Evolutionary conservation across 2,113 vertebrate species (phyloP).

Genomic region (Coregonus clupeaformis): DNA sequence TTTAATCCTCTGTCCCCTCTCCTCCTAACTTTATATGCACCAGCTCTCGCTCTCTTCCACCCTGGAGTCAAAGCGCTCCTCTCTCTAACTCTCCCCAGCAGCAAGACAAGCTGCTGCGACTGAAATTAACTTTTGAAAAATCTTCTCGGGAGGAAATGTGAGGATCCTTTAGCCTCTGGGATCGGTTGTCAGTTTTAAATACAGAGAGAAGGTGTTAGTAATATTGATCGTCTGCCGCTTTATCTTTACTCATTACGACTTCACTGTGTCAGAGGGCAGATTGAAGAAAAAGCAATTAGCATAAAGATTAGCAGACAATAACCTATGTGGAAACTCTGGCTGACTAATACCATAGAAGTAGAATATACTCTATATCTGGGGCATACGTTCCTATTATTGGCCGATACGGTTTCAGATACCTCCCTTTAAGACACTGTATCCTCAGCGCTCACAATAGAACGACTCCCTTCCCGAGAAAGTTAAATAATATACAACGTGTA

Average conservation of each 20-base stretch:
- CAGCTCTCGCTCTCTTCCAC: conserved; percentile 21
- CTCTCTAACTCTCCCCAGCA: conserved; percentile 7
- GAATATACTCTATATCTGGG: conserved; percentile 12
- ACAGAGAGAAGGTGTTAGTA: conserved; percentile 30
- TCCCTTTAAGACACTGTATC: conserved; percentile 48
- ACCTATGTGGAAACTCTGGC: conserved; percentile 21
- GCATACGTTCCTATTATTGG: conserved; percentile 35
- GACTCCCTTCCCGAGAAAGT: conserved; percentile 33
- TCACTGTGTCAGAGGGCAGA: conserved; percentile 31
- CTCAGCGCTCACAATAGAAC: conserved; percentile 49
- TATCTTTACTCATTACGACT: conserved; percentile 42
- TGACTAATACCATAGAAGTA: conserved; percentile 31
- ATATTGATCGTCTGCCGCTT: conserved; percentile 30
- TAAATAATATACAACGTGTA: conserved; percentile 45
- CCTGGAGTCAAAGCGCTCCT: conserved; percentile 5
- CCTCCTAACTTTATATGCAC: background rate
- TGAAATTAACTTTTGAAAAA: conserved; percentile 28
- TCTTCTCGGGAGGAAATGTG: conserved; percentile 25
- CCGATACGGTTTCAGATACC: conserved; percentile 40
- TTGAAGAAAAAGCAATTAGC: conserved; percentile 50
- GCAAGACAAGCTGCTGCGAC: background rate
- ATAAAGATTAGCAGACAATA: conserved; percentile 42
- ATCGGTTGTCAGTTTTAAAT: conserved; percentile 11
- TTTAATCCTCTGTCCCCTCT: conserved; percentile 11
- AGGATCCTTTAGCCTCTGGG: background rate